A percentile compares a stretch with the other conserved stretches of the same genome.
Evolutionary conservation across 1,140 invertebrate genomes (phyloP).

Genomic region (Pseudomyrmex concolor): DNA sequence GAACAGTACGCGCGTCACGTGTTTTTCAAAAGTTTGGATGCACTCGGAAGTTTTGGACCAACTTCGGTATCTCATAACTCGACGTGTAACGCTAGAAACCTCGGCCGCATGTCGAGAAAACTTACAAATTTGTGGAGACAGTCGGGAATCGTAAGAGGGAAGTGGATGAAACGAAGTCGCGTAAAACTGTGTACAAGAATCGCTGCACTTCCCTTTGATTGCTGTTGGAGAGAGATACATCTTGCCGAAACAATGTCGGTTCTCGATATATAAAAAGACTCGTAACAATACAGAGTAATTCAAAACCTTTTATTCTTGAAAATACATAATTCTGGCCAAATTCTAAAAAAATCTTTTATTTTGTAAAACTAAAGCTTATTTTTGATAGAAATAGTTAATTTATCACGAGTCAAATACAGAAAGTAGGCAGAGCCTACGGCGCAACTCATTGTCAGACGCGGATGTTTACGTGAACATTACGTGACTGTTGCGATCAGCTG

Average conservation of each 20-base stretch:
- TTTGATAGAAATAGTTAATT: too few species aligned
- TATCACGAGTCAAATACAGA: too few species aligned
- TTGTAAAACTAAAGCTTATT: too few species aligned
- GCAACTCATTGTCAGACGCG: too few species aligned
- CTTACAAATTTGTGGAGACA: conserved; percentile 61
- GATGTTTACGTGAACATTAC: too few species aligned
- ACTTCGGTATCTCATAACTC: conserved; percentile 40
- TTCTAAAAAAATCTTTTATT: too few species aligned
- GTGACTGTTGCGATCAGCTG: too few species aligned
- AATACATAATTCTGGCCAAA: too few species aligned
- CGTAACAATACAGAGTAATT: neutral
- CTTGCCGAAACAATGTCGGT: neutral
- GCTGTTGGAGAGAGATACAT: neutral
- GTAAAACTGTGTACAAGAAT: conserved; percentile 3
- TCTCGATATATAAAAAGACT: neutral
- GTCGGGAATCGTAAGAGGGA: conserved; percentile 33
- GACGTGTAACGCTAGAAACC: conserved; percentile 25
- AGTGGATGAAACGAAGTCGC: conserved; percentile 37
- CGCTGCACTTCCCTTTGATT: conserved; percentile 3
- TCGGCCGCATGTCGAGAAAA: conserved; percentile 7
- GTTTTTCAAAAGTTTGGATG: conserved; percentile 53
- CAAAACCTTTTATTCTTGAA: too few species aligned
- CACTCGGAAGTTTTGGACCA: conserved; percentile 49
- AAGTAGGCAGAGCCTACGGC: too few species aligned
- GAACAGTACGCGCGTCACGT: conserved; percentile 39